Evolutionary conservation across 35 echinoderm and acorn worm species (phyloP).

Genomic region (Patiria miniata): DNA sequence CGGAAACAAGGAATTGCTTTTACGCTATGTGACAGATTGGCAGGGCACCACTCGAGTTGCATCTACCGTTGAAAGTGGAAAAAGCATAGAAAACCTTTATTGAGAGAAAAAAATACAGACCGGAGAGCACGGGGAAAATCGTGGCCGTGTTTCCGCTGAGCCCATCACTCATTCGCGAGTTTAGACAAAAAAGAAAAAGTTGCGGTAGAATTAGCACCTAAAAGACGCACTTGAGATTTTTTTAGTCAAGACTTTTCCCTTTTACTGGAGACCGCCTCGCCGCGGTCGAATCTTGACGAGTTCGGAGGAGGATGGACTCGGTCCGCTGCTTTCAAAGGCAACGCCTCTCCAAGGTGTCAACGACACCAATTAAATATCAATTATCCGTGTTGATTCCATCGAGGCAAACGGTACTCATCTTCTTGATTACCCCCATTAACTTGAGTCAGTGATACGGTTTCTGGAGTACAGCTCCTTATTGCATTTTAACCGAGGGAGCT

Average conservation of each 20-base stretch:
- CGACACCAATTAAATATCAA: slow-evolving; percentile 23
- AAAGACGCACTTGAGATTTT: neutral
- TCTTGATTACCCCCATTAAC: neutral
- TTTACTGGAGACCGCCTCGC: neutral
- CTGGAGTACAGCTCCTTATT: neutral
- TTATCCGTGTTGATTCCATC: neutral
- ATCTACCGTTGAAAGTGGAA: neutral
- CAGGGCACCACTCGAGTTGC: neutral
- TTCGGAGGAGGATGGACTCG: neutral
- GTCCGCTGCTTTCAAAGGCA: neutral
- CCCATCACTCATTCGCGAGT: neutral
- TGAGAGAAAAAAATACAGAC: neutral
- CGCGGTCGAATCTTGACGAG: neutral
- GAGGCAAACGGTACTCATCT: neutral
- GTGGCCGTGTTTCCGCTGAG: neutral
- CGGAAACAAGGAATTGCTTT: slow-evolving; percentile 28
- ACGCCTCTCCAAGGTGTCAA: neutral
- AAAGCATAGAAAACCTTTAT: neutral
- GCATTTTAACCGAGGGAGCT: neutral
- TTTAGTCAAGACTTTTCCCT: no score
- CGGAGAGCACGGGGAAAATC: neutral
- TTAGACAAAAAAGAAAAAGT: neutral
- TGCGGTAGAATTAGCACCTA: neutral
- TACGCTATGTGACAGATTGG: slow-evolving; percentile 16
- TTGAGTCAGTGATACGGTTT: neutral